These are phyloP conservation scores for Actenoides lindsayi DNA, from an alignment of 2,113 vertebrate species.

Conservation along the genomic window DNA sequence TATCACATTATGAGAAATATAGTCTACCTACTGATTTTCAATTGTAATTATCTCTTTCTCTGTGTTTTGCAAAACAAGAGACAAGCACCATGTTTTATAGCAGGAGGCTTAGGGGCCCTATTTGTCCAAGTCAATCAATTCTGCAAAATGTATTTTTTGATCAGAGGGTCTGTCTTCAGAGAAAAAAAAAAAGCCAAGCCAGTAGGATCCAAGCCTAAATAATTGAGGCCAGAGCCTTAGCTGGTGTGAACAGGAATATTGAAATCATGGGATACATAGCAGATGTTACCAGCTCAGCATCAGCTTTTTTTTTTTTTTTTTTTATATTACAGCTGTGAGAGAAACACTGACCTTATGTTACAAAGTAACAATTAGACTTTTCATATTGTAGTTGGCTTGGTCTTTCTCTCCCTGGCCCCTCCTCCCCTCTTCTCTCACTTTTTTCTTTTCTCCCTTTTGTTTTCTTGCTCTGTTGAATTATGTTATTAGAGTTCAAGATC, in stretches of 20 bases:
- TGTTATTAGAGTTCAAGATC: constrained; percentile 27
- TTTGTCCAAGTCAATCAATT: constrained; percentile 10
- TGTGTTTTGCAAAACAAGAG: neutral
- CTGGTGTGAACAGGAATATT: neutral
- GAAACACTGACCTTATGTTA: constrained; percentile 4
- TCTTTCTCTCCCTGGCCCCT: neutral
- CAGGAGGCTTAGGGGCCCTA: neutral
- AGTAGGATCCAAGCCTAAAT: constrained; percentile 20
- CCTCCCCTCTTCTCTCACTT: neutral
- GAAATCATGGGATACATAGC: constrained; percentile 1
- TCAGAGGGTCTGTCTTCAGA: neutral
- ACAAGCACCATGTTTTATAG: neutral
- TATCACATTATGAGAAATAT: neutral
- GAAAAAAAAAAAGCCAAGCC: neutral
- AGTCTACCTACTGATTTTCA: neutral
- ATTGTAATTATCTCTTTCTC: neutral
- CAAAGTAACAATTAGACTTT: neutral
- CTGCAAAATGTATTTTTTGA: neutral
- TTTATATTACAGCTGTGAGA: constrained; percentile 15
- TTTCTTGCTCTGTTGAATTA: neutral
- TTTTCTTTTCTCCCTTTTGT: neutral
- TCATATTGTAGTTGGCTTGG: neutral
- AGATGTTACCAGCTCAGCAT: constrained; percentile 32
- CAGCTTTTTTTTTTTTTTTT: neutral
- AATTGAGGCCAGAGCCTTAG: constrained; percentile 25